Conservation (phyloP, 2,797 vertebrate genomes). For the Anas capensis region DNA sequence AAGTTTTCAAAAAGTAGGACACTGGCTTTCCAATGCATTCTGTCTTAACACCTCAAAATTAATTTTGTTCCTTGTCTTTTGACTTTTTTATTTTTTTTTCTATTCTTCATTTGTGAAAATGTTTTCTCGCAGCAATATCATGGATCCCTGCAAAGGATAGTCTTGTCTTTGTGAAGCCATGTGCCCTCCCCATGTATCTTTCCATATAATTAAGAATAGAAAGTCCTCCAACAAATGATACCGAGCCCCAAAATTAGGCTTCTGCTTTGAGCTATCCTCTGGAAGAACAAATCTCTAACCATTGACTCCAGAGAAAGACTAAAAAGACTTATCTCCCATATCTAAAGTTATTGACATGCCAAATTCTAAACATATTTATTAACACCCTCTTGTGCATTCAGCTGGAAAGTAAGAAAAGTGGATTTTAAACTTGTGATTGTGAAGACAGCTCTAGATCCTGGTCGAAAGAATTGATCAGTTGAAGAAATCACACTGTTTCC, state of each 20-base stretch:
- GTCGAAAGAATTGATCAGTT: not conserved
- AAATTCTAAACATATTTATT: not conserved
- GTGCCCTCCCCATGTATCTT: not conserved
- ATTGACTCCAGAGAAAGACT: not conserved
- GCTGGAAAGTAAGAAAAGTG: not conserved
- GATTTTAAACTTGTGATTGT: not conserved
- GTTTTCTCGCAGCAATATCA: not conserved
- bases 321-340: not conserved
- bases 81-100: not conserved
- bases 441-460: not conserved
- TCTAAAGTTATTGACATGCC: not conserved
- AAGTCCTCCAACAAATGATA: not conserved
- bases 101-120: not conserved
- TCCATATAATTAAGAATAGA: not conserved
- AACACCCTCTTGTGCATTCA: not conserved
- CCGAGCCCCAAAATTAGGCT: not conserved
- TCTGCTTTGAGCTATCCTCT: not conserved
- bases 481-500: not conserved
- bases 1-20: not conserved
- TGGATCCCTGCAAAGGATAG: not conserved
- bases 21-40: rapidly evolving
- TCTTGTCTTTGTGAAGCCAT: not conserved
- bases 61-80: not conserved
- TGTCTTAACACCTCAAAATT: not conserved
- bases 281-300: not conserved